phyloP scores from a whole-genome alignment of 2,113 vertebrate species.

The Numida meleagris region DNA sequence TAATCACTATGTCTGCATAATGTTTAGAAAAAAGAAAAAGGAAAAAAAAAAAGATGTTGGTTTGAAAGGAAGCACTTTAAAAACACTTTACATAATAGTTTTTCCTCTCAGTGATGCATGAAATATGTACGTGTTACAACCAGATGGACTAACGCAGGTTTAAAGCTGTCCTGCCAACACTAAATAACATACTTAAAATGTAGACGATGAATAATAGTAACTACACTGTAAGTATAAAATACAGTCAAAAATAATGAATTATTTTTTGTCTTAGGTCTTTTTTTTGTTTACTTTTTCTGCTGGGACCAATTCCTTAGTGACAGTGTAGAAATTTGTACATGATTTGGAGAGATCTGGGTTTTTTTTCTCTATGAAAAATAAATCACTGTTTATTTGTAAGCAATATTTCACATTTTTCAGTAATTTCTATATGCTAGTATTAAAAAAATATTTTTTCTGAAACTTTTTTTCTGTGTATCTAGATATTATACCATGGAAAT shows the following conservation, averaged over 20 bases:
- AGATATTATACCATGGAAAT: background rate
- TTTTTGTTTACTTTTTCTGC: background rate
- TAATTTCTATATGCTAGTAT: background rate
- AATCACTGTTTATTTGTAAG: background rate
- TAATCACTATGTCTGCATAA: background rate
- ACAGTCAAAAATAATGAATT: background rate
- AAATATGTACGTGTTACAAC: background rate
- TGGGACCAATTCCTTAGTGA: background rate
- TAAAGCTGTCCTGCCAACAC: background rate
- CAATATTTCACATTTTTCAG: background rate
- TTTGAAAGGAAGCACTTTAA: background rate
- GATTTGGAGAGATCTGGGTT: background rate
- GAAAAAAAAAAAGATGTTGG: background rate
- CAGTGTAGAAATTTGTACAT: background rate
- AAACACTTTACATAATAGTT: background rate
- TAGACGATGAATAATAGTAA: background rate
- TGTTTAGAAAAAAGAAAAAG: background rate
- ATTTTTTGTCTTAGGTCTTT: background rate
- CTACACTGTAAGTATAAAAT: background rate
- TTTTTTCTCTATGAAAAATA: background rate
- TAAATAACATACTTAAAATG: background rate
- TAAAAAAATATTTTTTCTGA: background rate
- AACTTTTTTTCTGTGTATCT: background rate
- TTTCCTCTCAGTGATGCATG: background rate
- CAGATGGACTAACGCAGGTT: background rate